Evolutionary conservation across 2,888 invertebrate genomes (phyloP).

Genomic region (Synanthedon andrenaeformis): DNA sequence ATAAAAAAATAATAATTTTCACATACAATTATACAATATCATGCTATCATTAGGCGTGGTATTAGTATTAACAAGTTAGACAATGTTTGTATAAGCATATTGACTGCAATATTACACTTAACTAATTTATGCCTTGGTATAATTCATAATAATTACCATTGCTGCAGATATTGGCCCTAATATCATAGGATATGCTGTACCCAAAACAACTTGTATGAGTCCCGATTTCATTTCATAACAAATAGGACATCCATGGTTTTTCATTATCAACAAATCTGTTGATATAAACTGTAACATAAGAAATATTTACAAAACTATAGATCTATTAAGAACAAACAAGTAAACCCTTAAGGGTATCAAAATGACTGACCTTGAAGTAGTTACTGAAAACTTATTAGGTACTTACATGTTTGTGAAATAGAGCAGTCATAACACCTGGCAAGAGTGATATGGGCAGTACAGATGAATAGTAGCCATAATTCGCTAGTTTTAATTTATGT

Average conservation of each 20-base stretch:
- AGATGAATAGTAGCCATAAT: conserved; percentile 70
- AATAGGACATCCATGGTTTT: conserved; percentile 68
- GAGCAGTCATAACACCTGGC: conserved; percentile 66
- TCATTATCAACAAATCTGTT: conserved; percentile 68
- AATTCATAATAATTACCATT: conserved; percentile 53
- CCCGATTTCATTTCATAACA: conserved; percentile 75
- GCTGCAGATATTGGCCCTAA: conserved; percentile 71
- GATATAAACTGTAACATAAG: conserved; percentile 61
- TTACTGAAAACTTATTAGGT: neutral
- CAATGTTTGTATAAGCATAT: too few species aligned
- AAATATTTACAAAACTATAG: neutral
- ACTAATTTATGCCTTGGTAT: neutral
- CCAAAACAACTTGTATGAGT: conserved; percentile 61
- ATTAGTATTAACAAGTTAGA: too few species aligned
- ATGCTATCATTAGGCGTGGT: too few species aligned
- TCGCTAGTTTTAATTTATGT: conserved; percentile 68
- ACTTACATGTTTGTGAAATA: conserved; percentile 72
- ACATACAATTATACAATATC: too few species aligned
- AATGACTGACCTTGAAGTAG: too few species aligned
- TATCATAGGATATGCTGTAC: conserved; percentile 72
- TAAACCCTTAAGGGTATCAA: too few species aligned
- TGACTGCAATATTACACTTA: too few species aligned
- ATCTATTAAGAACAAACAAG: neutral
- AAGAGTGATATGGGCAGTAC: conserved; percentile 72
- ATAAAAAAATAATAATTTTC: too few species aligned